Percentiles rank a stretch among this genome's conserved stretches.
phyloP scores from a whole-genome alignment of 2,797 vertebrate genomes.

The Strix occidentalis region DNA sequence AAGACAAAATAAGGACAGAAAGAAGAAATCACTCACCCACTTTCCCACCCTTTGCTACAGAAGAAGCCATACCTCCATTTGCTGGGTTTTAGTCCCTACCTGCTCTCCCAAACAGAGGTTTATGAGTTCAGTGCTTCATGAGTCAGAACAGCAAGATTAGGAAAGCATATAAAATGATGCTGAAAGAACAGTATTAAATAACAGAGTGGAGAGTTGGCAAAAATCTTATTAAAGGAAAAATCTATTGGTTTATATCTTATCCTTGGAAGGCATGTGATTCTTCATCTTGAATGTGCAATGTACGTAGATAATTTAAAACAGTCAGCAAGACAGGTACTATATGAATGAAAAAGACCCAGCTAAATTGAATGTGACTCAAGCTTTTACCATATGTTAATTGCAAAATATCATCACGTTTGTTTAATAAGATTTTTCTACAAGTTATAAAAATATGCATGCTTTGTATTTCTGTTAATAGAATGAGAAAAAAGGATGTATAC shows the following conservation, averaged over 20 bases:
- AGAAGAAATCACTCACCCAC: neutral
- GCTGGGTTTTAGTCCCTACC: neutral
- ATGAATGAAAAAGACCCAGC: neutral
- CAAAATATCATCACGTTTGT: neutral
- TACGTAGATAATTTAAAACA: neutral
- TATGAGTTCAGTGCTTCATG: neutral
- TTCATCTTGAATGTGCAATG: neutral
- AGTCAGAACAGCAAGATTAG: neutral
- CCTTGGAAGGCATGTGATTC: neutral
- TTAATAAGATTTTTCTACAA: neutral
- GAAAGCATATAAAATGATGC: neutral
- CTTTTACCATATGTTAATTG: neutral
- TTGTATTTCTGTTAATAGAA: neutral
- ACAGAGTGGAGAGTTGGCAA: neutral
- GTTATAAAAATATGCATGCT: neutral
- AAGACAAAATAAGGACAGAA: neutral
- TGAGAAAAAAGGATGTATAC: neutral
- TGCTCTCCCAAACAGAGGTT: neutral
- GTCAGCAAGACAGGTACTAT: neutral
- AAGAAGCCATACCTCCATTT: neutral
- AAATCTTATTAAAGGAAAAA: neutral
- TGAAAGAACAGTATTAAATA: neutral
- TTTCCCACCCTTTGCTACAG: neutral
- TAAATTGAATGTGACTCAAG: neutral
- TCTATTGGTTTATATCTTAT: neutral